Conservation (phyloP, 1,140 invertebrate genomes). For the Drosophila sechellia region DNA sequence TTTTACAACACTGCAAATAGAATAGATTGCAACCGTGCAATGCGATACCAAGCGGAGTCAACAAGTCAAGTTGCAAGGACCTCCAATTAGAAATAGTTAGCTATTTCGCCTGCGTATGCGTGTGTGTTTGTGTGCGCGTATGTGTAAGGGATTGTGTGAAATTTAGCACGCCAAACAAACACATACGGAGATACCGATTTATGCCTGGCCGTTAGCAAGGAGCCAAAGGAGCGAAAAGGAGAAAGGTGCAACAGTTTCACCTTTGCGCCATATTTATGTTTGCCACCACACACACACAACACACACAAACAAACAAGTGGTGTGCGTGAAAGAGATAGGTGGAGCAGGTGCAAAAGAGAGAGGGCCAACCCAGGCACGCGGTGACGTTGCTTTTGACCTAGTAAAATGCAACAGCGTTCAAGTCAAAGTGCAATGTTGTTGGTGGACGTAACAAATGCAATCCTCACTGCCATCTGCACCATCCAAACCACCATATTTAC, state of each 20-base stretch:
- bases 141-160: slow-evolving; percentile 39
- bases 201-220: slow-evolving; percentile 51
- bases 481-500: slow-evolving; percentile 1
- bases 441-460: slow-evolving; percentile 58
- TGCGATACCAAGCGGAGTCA: slow-evolving; percentile 27
- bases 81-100: slow-evolving; percentile 78
- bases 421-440: slow-evolving; percentile 75
- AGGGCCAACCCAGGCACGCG: slow-evolving; percentile 31
- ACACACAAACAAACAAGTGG: slow-evolving; percentile 10
- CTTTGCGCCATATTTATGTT: slow-evolving; percentile 78
- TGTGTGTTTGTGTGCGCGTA: slow-evolving; percentile 18
- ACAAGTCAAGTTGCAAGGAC: slow-evolving; percentile 63
- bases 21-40: slow-evolving; percentile 5
- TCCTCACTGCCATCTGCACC: slow-evolving; percentile 37
- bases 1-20: too few relatives aligned
- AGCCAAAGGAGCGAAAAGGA: slow-evolving; percentile 30
- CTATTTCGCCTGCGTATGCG: slow-evolving; percentile 40
- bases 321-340: not conserved
- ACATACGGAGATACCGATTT: slow-evolving; percentile 52
- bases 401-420: slow-evolving; percentile 79
- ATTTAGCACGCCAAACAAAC: slow-evolving; percentile 60
- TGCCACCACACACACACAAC: slow-evolving; percentile 53
- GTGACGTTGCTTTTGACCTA: slow-evolving; percentile 80
- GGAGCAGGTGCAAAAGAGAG: not conserved
- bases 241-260: slow-evolving; percentile 73